phyloP scores from a whole-genome alignment of 2,113 vertebrate species.

The Sorex araneus region DNA sequence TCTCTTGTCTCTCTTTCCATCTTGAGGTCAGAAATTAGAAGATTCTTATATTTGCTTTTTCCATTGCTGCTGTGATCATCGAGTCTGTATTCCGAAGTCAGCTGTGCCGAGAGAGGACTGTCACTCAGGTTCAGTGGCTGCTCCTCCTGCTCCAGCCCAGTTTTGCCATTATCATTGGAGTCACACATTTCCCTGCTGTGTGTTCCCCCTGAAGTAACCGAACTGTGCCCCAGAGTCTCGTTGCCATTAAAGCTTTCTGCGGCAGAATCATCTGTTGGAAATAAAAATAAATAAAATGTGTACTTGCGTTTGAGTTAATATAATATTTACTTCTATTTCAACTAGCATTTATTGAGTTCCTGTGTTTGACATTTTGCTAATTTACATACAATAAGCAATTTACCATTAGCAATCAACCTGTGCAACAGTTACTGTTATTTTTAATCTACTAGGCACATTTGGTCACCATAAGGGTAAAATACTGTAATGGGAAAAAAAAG shows the following conservation, averaged over 20 bases:
- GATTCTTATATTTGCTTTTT: constrained; percentile 92
- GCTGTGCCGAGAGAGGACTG: constrained; percentile 91
- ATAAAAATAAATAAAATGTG: constrained; percentile 72
- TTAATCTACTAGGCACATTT: neutral
- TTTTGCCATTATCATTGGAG: constrained; percentile 90
- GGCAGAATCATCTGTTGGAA: constrained; percentile 92
- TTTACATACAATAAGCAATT: neutral
- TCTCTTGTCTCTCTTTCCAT: constrained; percentile 92
- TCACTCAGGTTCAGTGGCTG: constrained; percentile 93
- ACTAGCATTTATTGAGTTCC: neutral
- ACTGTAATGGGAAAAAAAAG: neutral
- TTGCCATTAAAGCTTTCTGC: constrained; percentile 93
- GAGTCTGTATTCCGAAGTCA: constrained; percentile 91
- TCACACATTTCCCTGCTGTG: constrained; percentile 91
- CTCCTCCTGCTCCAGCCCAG: constrained; percentile 90
- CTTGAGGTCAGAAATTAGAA: constrained; percentile 92
- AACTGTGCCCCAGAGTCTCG: constrained; percentile 91
- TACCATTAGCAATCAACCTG: neutral
- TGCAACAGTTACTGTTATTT: neutral
- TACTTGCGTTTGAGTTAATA: constrained; percentile 83
- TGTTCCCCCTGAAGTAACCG: constrained; percentile 89
- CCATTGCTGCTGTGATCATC: constrained; percentile 91
- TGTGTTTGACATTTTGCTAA: neutral
- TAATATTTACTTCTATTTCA: constrained; percentile 57
- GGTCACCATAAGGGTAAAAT: neutral